phyloP scores from a whole-genome alignment of 2,797 vertebrate genomes.

The Todus mexicanus region DNA sequence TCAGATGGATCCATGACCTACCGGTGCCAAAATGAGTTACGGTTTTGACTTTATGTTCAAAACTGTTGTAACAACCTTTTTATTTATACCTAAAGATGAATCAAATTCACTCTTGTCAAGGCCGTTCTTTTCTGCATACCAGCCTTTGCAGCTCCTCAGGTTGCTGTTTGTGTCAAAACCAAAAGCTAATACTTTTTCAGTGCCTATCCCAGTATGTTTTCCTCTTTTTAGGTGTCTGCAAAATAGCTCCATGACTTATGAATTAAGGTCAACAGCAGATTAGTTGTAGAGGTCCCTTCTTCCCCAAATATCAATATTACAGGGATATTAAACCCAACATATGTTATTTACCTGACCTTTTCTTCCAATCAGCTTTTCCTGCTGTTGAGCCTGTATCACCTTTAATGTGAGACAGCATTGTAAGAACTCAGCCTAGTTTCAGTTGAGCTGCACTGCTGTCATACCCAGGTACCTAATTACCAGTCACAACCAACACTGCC shows the following conservation, averaged over 20 bases:
- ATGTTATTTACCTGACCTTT: neutral
- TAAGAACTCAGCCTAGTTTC: neutral
- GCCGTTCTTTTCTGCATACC: neutral
- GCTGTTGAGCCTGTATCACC: neutral
- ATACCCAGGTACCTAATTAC: neutral
- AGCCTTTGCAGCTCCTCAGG: neutral
- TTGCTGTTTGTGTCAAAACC: neutral
- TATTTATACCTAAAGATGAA: neutral
- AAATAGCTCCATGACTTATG: neutral
- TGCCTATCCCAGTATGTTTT: neutral
- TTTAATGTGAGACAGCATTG: neutral
- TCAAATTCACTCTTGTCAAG: neutral
- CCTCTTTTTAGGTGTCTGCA: neutral
- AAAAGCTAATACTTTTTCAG: neutral
- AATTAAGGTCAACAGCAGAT: neutral
- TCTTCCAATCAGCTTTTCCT: neutral
- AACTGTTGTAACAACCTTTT: neutral
- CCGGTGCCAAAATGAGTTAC: neutral
- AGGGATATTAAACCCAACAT: neutral
- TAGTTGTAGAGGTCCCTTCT: neutral
- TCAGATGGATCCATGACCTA: neutral
- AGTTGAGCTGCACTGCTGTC: neutral
- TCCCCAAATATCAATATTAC: neutral
- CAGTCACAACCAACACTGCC: neutral
- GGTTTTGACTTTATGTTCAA: neutral